phyloP scores from a whole-genome alignment of 2,113 vertebrate genomes.

The Loxodonta africana region DNA sequence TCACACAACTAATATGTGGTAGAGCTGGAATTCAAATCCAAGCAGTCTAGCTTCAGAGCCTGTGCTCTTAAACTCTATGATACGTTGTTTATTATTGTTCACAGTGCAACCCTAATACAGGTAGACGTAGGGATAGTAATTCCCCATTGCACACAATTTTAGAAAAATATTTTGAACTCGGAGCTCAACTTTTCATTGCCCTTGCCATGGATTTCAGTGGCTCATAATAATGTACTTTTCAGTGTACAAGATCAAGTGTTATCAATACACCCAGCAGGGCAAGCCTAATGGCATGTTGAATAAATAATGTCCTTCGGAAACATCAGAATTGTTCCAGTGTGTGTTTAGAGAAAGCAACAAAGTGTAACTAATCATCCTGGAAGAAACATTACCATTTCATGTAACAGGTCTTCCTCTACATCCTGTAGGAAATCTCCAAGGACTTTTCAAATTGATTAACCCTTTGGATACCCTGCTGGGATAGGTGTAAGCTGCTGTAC shows the following conservation, averaged over 20 bases:
- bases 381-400: conserved; percentile 65
- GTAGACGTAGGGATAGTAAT: not conserved
- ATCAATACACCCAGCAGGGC: conserved; percentile 54
- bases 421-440: conserved; percentile 60
- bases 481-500: not conserved
- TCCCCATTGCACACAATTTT: conserved; percentile 24
- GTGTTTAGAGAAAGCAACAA: conserved; percentile 71
- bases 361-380: conserved; percentile 30
- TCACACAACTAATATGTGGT: not conserved
- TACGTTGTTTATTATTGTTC: conserved; percentile 37
- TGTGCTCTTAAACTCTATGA: not conserved
- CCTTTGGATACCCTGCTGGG: not conserved
- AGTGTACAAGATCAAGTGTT: conserved; percentile 66
- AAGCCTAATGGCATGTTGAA: conserved; percentile 58
- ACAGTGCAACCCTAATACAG: conserved; percentile 26
- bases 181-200: conserved; percentile 53
- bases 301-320: conserved; percentile 71
- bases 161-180: conserved; percentile 60
- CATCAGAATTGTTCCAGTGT: conserved; percentile 59
- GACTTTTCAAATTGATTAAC: conserved; percentile 61
- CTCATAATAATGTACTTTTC: conserved; percentile 51
- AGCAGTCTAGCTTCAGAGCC: not conserved
- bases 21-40: conserved; percentile 11
- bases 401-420: conserved; percentile 42
- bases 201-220: conserved; percentile 47